phyloP scores from a whole-genome alignment of 2,888 invertebrate genomes.

The Arrhopalites spinosus region DNA sequence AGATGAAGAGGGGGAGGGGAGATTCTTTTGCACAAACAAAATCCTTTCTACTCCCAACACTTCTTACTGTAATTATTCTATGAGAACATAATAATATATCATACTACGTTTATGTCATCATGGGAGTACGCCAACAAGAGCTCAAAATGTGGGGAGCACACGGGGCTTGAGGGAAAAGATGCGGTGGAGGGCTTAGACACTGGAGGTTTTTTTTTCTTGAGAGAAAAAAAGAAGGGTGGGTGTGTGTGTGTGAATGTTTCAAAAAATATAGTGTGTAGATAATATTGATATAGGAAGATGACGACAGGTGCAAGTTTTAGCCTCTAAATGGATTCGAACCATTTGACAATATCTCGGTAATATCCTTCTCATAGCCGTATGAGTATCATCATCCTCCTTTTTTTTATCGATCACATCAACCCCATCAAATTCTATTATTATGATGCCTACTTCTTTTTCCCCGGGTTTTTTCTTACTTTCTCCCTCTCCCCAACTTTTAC shows the following conservation, averaged over 20 bases:
- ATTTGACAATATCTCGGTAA: conserved; percentile 38
- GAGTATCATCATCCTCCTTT: conserved; percentile 26
- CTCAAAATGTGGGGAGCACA: too few relatives aligned
- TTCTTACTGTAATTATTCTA: conserved; percentile 6
- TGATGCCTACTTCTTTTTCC: conserved; percentile 1
- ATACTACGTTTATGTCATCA: not conserved
- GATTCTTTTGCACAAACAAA: too few relatives aligned
- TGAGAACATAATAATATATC: conserved; percentile 16
- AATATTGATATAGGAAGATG: not conserved
- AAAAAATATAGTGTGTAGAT: not conserved
- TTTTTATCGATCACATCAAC: conserved; percentile 36
- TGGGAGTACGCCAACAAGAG: not conserved
- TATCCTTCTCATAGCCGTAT: conserved; percentile 20
- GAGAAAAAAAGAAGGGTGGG: too few relatives aligned
- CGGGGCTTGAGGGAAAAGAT: not conserved
- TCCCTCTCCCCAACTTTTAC: not conserved
- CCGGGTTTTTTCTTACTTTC: not conserved
- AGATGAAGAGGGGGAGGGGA: too few relatives aligned
- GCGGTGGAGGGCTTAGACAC: not conserved
- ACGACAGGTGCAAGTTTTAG: conserved; percentile 43
- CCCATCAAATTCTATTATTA: conserved; percentile 22
- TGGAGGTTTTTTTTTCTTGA: too few relatives aligned
- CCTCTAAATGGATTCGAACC: conserved; percentile 40
- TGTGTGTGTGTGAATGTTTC: not conserved
- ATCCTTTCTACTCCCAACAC: too few relatives aligned